Conservation (phyloP, 2,797 vertebrate genomes). For the Pantherophis alleghaniensis region DNA sequence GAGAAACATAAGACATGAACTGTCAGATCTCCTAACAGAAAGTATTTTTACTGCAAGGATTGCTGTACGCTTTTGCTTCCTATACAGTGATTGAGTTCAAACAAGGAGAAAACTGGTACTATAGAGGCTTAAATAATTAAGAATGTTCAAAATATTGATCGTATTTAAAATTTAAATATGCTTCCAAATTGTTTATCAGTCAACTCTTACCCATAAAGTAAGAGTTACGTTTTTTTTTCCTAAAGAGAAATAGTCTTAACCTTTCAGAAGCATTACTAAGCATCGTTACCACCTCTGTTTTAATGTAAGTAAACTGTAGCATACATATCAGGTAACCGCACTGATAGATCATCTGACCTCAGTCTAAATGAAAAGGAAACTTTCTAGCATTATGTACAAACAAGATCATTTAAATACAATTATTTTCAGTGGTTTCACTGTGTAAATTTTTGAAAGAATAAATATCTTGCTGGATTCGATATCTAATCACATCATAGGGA, state of each 20-base stretch:
- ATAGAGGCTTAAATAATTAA: neutral
- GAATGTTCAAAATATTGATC: neutral
- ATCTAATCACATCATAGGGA: neutral
- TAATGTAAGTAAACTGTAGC: neutral
- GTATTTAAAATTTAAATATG: neutral
- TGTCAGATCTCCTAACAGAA: conserved; percentile 48
- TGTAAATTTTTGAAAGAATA: neutral
- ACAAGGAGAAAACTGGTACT: conserved; percentile 47
- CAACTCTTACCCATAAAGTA: neutral
- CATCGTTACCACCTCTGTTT: neutral
- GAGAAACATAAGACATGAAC: conserved; percentile 53
- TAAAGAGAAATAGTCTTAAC: neutral
- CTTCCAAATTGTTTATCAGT: neutral
- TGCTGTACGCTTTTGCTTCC: conserved; percentile 45
- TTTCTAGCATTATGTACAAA: neutral
- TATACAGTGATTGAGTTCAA: conserved; percentile 56
- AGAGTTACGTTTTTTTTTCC: neutral
- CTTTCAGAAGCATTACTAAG: neutral
- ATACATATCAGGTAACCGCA: neutral
- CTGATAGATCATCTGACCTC: neutral
- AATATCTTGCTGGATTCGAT: neutral
- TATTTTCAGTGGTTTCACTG: neutral
- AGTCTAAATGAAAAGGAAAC: neutral
- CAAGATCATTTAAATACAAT: neutral
- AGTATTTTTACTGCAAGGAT: conserved; percentile 57